Base-by-base conservation (phyloP, 2,113 vertebrate genomes). In the Himantopus leucocephalus region DNA sequence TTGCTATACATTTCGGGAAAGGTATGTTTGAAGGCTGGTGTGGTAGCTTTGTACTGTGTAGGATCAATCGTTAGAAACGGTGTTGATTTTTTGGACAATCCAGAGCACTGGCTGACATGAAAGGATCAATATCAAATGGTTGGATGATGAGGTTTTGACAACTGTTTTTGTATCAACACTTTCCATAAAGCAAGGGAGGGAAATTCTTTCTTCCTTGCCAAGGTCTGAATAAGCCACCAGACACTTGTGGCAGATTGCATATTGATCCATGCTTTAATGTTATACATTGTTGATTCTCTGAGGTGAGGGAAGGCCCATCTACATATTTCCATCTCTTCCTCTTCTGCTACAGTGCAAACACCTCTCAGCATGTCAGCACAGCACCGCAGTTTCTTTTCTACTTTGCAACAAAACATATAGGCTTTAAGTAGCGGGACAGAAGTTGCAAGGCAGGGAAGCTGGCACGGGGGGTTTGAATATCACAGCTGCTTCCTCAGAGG, bases 161-260 rank as follows among this genome's bases (percentile, higher is more conserved):
- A 82, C 66, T 91, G 91, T 90, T 97, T 97, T 94, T 85, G 22
- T 94, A 94, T 70, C 75, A 79, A 67, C 62, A 7, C 35, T 89
- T 84, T 84, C 47, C 56, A 45, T 90, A 59, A 82, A 91, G 90
- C 77, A 85, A 75, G 52, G 52, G 66, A 81, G 56, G 89, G 80
- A 96, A 91, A 81, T 85, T 41, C 63, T 80, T 80, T 39, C 56
- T 90, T 91, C 56, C 41, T 94, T 91, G 76, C 76, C 60, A 84
- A 63, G 39, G 87, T 78, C 89, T 91, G 77, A 72, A 68, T 60
- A 87, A 90, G 68, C 73, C 70, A 84, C 45, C 52, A 96, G 88
- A 47, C 75, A 84, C 80, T 89, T 72, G 60, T 87, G 81, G 83
- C 73, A 92, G 91, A 82, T 85, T 89, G 80, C 80, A 82, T 85